Conservation (phyloP, 2,113 vertebrate genomes). For the Oncorhynchus tshawytscha region DNA sequence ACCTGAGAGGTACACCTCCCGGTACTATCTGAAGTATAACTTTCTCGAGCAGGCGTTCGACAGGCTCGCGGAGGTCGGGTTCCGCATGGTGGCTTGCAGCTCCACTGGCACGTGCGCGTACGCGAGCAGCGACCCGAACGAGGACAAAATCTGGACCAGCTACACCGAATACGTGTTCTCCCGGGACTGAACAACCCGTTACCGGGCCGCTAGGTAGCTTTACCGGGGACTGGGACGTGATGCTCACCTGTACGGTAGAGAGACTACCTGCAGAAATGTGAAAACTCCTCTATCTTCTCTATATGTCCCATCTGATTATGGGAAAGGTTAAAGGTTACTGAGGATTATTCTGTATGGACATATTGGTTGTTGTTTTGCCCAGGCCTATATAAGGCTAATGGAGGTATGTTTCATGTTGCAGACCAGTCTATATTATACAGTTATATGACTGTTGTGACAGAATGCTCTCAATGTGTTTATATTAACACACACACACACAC, state of each 20-base stretch:
- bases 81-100: conserved; percentile 96
- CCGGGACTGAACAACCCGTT: conserved; percentile 69
- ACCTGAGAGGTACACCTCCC: conserved; percentile 93
- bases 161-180: conserved; percentile 98
- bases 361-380: not conserved
- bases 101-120: conserved; percentile 97
- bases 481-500: not conserved
- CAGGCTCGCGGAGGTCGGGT: conserved; percentile 87
- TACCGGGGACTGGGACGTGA: not conserved
- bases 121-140: conserved; percentile 83
- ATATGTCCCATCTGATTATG: not conserved
- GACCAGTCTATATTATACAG: not conserved
- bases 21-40: conserved; percentile 98
- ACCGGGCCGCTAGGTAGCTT: not conserved
- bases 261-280: not conserved
- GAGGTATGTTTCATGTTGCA: not conserved
- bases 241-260: not conserved
- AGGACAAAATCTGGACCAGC: conserved; percentile 98
- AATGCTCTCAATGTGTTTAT: not conserved
- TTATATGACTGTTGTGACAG: not conserved
- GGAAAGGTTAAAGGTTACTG: not conserved
- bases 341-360: too few relatives aligned
- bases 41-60: conserved; percentile 98
- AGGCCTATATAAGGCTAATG: not conserved
- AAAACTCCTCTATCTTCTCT: not conserved